Percentiles rank a stretch among this genome's conserved stretches.
Conservation (phyloP, 2,888 invertebrate genomes). For the Drosophila atripex region DNA sequence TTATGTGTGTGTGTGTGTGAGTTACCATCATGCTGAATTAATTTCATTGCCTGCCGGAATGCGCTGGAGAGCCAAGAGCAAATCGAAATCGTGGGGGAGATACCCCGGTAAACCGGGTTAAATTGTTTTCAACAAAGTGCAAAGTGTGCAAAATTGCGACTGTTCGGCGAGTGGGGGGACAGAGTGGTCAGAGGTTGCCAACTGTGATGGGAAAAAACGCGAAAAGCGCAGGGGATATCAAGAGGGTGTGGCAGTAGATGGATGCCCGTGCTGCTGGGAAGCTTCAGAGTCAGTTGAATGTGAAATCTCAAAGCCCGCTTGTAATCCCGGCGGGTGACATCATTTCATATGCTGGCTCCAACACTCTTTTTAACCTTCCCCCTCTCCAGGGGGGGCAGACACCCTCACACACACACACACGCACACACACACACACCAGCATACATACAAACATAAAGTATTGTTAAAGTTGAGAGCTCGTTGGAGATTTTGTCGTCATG, state of each 20-base stretch:
- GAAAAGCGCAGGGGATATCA: not conserved
- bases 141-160: conserved; percentile 10
- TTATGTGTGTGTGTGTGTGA: not conserved
- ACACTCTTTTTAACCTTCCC: conserved; percentile 2
- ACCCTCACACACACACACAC: no score
- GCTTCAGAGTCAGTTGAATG: conserved; percentile 16
- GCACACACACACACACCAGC: not conserved
- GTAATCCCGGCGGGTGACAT: conserved; percentile 70
- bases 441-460: conserved; percentile 60
- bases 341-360: conserved; percentile 70
- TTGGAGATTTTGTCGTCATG: conserved; percentile 63
- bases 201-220: not conserved
- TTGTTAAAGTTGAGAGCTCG: conserved; percentile 69
- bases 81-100: not conserved
- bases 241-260: not conserved
- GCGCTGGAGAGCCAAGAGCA: not conserved
- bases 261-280: conserved; percentile 7
- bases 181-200: not conserved
- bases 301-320: conserved; percentile 45
- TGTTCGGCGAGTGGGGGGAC: not conserved
- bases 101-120: conserved; percentile 6
- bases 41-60: conserved; percentile 19
- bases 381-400: not conserved
- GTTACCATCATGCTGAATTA: conserved; percentile 7
- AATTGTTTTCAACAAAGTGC: conserved; percentile 30